Percentiles rank a stretch among this genome's conserved stretches.
phyloP scores from a whole-genome alignment of 1,140 invertebrate genomes.

The Chymomyza costata region DNA sequence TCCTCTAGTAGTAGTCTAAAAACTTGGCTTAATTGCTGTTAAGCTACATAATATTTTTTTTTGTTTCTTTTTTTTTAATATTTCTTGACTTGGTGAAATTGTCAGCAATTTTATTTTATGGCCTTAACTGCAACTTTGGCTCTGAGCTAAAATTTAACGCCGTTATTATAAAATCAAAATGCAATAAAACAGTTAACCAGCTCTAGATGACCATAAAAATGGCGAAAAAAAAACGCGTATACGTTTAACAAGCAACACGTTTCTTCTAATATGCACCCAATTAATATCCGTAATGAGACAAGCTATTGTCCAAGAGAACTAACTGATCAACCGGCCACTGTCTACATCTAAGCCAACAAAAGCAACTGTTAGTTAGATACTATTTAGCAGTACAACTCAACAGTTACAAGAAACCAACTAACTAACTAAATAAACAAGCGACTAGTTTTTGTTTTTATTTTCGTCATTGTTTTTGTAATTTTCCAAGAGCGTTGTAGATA shows the following conservation, averaged over 20 bases:
- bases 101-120: not conserved
- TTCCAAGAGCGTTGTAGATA: slow-evolving; percentile 23
- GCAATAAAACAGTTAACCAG: not conserved
- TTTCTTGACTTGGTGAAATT: not conserved
- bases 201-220: not conserved
- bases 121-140: not conserved
- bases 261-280: too few species aligned
- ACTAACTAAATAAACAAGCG: too few species aligned
- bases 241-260: not conserved
- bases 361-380: too few species aligned
- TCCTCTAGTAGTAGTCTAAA: not conserved
- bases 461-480: slow-evolving; percentile 23
- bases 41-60: not conserved
- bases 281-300: not conserved
- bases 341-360: too few species aligned
- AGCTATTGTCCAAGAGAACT: not conserved
- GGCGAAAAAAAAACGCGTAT: not conserved
- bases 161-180: not conserved
- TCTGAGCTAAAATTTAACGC: not conserved
- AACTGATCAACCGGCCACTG: not conserved
- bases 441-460: slow-evolving; percentile 16
- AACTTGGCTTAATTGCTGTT: not conserved
- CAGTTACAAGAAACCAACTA: too few species aligned
- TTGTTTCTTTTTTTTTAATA: not conserved
- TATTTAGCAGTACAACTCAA: too few species aligned